phyloP scores from a whole-genome alignment of 2,888 invertebrate genomes.

The Mythimna loreyi region DNA sequence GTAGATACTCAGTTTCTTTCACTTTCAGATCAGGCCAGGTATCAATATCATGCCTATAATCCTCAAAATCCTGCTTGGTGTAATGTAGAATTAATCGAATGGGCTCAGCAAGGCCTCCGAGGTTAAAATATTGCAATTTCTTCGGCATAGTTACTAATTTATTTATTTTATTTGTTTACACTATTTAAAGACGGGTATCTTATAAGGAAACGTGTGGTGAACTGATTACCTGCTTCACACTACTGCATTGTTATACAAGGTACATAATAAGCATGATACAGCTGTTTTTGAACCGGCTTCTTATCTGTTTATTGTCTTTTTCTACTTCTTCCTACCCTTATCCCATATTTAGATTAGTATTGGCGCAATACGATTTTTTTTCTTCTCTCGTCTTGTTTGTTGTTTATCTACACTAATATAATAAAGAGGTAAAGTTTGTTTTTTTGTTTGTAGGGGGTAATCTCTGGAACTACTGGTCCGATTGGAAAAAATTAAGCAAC shows the following conservation, averaged over 20 bases:
- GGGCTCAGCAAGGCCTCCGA: conserved; percentile 78
- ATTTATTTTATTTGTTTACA: no score
- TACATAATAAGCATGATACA: conserved; percentile 29
- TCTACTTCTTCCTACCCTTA: no score
- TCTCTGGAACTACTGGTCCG: no score
- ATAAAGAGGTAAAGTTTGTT: no score
- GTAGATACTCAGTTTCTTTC: conserved; percentile 38
- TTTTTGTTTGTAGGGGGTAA: no score
- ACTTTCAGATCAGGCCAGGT: conserved; percentile 38
- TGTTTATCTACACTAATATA: no score
- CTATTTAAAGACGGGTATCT: conserved; percentile 14
- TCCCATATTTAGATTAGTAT: no score
- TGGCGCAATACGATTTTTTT: no score
- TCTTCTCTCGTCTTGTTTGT: no score
- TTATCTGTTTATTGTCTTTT: conserved; percentile 9
- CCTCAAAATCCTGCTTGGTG: conserved; percentile 81
- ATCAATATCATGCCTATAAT: conserved; percentile 70
- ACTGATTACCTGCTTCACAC: conserved; percentile 21
- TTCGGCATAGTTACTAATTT: conserved; percentile 67
- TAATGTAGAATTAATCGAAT: conserved; percentile 82
- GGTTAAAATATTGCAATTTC: conserved; percentile 75
- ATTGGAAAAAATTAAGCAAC: no score
- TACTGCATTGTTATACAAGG: conserved; percentile 13
- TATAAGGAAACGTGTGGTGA: neutral
- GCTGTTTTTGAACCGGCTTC: neutral